A percentile compares a stretch with the other conserved stretches of the same genome.
phyloP scores from a whole-genome alignment of 64 coral and sea anemone species.

The Pachyseris speciosa region DNA sequence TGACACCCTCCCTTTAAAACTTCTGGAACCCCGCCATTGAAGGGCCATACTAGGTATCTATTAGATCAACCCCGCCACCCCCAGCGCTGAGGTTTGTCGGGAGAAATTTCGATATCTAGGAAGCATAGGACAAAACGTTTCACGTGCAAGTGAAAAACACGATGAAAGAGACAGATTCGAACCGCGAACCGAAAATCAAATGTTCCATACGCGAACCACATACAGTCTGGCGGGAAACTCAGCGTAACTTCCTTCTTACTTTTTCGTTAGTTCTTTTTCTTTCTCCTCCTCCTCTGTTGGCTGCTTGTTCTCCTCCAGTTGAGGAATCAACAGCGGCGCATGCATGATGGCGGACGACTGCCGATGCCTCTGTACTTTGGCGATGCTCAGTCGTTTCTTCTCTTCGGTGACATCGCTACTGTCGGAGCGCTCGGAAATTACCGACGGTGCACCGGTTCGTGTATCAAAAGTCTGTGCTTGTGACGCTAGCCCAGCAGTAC shows the following conservation, averaged over 20 bases:
- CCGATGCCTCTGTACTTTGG: slow-evolving; percentile 67
- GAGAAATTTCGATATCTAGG: too few species aligned
- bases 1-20: too few species aligned
- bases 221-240: too few species aligned
- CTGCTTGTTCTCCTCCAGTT: slow-evolving; percentile 45
- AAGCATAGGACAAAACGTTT: too few species aligned
- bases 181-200: too few species aligned
- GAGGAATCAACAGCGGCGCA: not conserved
- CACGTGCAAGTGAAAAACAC: too few species aligned
- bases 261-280: slow-evolving; percentile 91
- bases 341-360: slow-evolving; percentile 67
- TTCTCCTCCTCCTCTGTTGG: slow-evolving; percentile 87
- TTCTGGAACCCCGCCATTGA: too few species aligned
- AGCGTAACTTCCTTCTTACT: slow-evolving; percentile 41
- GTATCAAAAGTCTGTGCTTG: slow-evolving; percentile 59
- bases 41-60: too few species aligned
- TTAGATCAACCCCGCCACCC: too few species aligned
- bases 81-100: too few species aligned
- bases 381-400: slow-evolving; percentile 80
- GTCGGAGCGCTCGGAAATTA: slow-evolving; percentile 95
- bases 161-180: too few species aligned
- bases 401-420: slow-evolving; percentile 91
- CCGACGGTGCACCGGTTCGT: slow-evolving; percentile 82
- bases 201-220: too few species aligned
- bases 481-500: slow-evolving; percentile 40